Conservation (phyloP, 2,888 invertebrate species). For the Chrysolina americana region DNA sequence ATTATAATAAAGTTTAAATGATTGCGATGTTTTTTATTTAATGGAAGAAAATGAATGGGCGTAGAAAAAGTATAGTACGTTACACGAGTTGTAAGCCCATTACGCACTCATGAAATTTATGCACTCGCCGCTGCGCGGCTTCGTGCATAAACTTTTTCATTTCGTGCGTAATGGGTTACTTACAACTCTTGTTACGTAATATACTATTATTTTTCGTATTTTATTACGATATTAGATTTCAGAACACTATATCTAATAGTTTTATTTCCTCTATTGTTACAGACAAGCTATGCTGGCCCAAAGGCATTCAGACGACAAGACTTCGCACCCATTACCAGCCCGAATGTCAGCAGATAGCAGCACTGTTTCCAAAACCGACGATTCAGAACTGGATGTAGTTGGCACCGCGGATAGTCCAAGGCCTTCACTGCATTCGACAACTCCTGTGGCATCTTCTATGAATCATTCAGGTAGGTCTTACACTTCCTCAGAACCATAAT, state of each 20-base stretch:
- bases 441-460: constrained; percentile 62
- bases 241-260: constrained; percentile 52
- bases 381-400: constrained; percentile 91
- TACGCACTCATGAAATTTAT: no score
- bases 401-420: constrained; percentile 89
- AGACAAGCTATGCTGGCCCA: constrained; percentile 81
- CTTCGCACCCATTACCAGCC: constrained; percentile 69
- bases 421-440: constrained; percentile 72
- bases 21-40: no score
- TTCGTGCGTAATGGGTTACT: no score
- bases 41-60: no score
- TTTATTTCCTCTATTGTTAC: constrained; percentile 68
- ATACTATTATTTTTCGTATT: no score
- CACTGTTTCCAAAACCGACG: constrained; percentile 79
- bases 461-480: constrained; percentile 63
- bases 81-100: no score
- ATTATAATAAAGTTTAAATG: no score
- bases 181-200: no score
- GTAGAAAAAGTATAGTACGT: no score
- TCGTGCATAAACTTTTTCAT: no score
- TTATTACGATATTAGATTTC: neutral
- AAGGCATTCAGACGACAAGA: constrained; percentile 74
- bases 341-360: constrained; percentile 70
- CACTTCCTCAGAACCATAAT: neutral
- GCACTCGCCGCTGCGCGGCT: no score